Conservation (phyloP, 2,888 invertebrate genomes). For the Lepidochitona cinerea region DNA sequence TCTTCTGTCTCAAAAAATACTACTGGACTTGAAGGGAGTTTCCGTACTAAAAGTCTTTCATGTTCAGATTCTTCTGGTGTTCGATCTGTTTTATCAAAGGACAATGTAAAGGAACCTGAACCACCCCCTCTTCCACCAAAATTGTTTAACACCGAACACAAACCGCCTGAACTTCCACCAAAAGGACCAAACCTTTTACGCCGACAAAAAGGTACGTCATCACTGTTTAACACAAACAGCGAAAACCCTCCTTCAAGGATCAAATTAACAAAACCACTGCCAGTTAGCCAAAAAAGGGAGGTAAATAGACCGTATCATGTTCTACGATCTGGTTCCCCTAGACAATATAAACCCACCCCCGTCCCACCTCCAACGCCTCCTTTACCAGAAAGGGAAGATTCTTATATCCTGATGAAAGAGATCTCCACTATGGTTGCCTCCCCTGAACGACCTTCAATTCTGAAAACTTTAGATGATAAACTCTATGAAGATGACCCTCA, state of each 20-base stretch:
- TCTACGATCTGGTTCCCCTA: neutral
- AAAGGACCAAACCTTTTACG: conserved; percentile 45
- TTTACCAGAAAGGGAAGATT: neutral
- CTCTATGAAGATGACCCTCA: neutral
- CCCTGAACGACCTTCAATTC: neutral
- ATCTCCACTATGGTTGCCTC: neutral
- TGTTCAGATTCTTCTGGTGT: neutral
- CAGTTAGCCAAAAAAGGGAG: neutral
- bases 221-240: neutral
- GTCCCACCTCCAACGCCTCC: neutral
- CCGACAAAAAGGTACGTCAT: neutral
- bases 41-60: neutral
- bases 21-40: too few species aligned
- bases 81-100: neutral
- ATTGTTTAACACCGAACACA: conserved; percentile 26
- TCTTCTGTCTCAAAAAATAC: neutral
- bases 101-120: too few species aligned
- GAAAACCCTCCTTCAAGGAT: neutral
- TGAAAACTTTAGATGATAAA: neutral
- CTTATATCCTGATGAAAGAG: neutral
- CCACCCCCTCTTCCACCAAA: neutral
- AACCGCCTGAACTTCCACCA: conserved; percentile 59
- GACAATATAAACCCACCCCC: too few species aligned
- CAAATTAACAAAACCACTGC: neutral
- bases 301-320: neutral